Percentiles rank a stretch among this genome's conserved stretches.
phyloP scores from a whole-genome alignment of 2,797 vertebrate genomes.

The Pyrrhura leucotis region DNA sequence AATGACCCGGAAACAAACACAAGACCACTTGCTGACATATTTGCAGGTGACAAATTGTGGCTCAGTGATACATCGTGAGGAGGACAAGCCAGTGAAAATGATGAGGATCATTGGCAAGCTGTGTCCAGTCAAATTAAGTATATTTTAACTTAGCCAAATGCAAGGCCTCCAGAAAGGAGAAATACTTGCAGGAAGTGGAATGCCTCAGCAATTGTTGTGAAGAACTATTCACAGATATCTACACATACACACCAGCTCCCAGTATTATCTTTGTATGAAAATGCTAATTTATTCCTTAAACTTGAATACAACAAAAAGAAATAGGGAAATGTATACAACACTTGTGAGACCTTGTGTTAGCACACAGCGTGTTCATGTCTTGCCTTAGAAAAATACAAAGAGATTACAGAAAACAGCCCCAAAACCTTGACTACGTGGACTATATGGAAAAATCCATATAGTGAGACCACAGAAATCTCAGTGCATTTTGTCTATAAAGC shows the following conservation, averaged over 20 bases:
- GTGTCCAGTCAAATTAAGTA: not conserved
- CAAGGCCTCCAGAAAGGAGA: not conserved
- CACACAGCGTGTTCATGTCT: accelerated
- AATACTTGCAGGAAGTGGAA: not conserved
- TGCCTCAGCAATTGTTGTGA: not conserved
- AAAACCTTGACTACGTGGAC: not conserved
- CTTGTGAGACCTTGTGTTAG: not conserved
- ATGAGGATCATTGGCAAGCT: not conserved
- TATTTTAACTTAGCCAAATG: not conserved
- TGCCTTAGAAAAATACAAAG: not conserved
- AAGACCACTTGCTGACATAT: not conserved
- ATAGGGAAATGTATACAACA: not conserved
- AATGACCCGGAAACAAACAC: not conserved
- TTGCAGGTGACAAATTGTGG: not conserved
- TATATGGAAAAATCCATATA: not conserved
- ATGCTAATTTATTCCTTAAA: not conserved
- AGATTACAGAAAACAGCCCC: not conserved
- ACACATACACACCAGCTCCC: not conserved
- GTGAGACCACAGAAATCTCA: not conserved
- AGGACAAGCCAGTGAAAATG: not conserved
- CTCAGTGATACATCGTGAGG: not conserved
- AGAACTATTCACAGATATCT: not conserved
- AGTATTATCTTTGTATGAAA: not conserved
- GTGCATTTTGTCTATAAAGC: not conserved
- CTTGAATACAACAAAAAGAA: not conserved